phyloP scores from a whole-genome alignment of 2,797 vertebrate genomes.

The Oreonectes daqikongensis region DNA sequence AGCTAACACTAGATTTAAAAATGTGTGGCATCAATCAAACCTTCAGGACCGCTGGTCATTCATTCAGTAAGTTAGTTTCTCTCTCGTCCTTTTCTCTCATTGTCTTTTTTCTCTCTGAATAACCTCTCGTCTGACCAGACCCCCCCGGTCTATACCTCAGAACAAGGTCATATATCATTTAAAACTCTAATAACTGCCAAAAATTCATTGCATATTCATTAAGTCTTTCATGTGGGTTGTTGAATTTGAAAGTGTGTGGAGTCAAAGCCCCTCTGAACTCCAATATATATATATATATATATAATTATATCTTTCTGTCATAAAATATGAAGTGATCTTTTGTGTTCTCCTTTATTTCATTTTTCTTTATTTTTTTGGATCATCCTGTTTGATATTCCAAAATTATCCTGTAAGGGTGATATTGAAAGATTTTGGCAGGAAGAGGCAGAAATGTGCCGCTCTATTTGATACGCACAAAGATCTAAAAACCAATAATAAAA shows the following conservation, averaged over 20 bases:
- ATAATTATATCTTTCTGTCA: conserved; percentile 31
- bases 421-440: conserved; percentile 40
- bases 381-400: conserved; percentile 36
- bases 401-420: conserved; percentile 36
- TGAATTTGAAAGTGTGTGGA: conserved; percentile 43
- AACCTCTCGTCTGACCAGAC: conserved; percentile 2
- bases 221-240: conserved; percentile 53
- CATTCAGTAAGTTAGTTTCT: conserved; percentile 7
- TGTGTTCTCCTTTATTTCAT: conserved; percentile 40
- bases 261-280: conserved; percentile 42
- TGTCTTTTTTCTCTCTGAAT: conserved; percentile 9
- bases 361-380: conserved; percentile 15
- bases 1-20: neutral
- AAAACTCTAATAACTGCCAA: conserved; percentile 35
- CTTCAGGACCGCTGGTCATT: neutral
- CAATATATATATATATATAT: neutral
- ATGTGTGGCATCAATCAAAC: neutral
- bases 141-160: conserved; percentile 14
- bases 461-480: conserved; percentile 46
- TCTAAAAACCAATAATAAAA: conserved; percentile 55
- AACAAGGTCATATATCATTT: conserved; percentile 47
- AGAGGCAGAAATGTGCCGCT: conserved; percentile 26
- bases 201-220: conserved; percentile 55
- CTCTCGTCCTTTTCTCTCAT: neutral
- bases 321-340: conserved; percentile 43